Evolutionary conservation across 2,797 vertebrate species (phyloP).

Genomic region (Sebastes hopkinsi): DNA sequence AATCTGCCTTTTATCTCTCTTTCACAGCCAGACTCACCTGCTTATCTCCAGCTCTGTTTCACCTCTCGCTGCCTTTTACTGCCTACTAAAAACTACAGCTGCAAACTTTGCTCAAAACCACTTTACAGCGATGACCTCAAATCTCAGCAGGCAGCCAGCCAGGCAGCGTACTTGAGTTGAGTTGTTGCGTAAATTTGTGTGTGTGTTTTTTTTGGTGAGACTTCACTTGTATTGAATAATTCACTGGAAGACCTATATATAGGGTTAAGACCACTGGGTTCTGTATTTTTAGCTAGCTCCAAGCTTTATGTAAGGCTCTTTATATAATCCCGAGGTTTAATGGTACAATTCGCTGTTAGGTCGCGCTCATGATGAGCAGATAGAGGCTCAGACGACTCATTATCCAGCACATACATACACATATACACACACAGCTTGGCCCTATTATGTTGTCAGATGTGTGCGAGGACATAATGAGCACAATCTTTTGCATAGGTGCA

Average conservation of each 20-base stretch:
- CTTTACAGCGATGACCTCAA: slow-evolving; percentile 60
- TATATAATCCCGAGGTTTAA: slow-evolving; percentile 75
- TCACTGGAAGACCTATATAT: slow-evolving; percentile 63
- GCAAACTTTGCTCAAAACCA: slow-evolving; percentile 67
- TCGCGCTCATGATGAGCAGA: slow-evolving; percentile 32
- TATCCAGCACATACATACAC: slow-evolving; percentile 5
- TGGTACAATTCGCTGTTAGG: slow-evolving; percentile 50
- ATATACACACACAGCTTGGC: not conserved
- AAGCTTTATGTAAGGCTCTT: slow-evolving; percentile 77
- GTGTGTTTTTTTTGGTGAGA: slow-evolving; percentile 45
- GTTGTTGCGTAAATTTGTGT: slow-evolving; percentile 66
- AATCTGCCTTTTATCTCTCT: slow-evolving; percentile 54
- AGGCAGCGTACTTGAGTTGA: slow-evolving; percentile 38
- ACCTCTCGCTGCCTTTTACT: slow-evolving; percentile 52
- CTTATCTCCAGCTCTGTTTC: slow-evolving; percentile 53
- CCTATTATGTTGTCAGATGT: slow-evolving; percentile 3
- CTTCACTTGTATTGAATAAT: slow-evolving; percentile 72
- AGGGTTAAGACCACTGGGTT: slow-evolving; percentile 47
- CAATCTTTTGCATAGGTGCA: slow-evolving; percentile 17
- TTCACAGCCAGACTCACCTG: slow-evolving; percentile 24
- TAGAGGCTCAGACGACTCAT: slow-evolving; percentile 24
- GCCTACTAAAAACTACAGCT: slow-evolving; percentile 59
- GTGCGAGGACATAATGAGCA: slow-evolving; percentile 7
- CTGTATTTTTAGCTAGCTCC: slow-evolving; percentile 72
- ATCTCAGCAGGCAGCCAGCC: slow-evolving; percentile 58